Percentiles rank a stretch among this genome's conserved stretches.
These are phyloP conservation scores for Hemithea aestivaria DNA, from an alignment of 2,888 invertebrate genomes.

Conservation along the genomic window DNA sequence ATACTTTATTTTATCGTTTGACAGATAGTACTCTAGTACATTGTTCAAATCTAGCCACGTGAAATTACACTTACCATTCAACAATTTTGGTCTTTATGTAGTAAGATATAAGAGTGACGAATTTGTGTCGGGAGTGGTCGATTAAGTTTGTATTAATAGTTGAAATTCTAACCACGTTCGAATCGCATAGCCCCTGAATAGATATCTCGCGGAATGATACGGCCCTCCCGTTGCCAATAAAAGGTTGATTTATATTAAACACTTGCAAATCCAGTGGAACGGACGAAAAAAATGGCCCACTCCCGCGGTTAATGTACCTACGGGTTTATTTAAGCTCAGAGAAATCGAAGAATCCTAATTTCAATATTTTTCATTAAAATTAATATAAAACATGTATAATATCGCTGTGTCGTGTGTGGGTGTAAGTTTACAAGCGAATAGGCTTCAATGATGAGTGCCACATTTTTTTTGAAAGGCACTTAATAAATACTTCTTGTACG, in stretches of 20 bases:
- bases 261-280: slow-evolving; percentile 46
- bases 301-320: slow-evolving; percentile 1
- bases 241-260: slow-evolving; percentile 64
- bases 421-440: too few species aligned
- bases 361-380: too few species aligned
- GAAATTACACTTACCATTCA: slow-evolving; percentile 9
- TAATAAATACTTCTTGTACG: too few species aligned
- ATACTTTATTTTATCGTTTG: slow-evolving; percentile 60
- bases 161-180: slow-evolving; percentile 57
- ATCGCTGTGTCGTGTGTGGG: too few species aligned
- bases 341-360: too few species aligned
- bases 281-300: slow-evolving; percentile 26
- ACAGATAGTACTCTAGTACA: slow-evolving; percentile 60
- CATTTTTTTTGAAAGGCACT: too few species aligned
- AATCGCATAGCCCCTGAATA: slow-evolving; percentile 67
- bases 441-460: too few species aligned
- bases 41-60: slow-evolving; percentile 37
- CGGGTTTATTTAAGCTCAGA: too few species aligned
- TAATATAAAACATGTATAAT: too few species aligned
- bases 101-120: not conserved
- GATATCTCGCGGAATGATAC: slow-evolving; percentile 72
- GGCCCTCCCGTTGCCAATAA: slow-evolving; percentile 69
- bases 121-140: slow-evolving; percentile 13
- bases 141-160: slow-evolving; percentile 24
- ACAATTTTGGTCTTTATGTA: slow-evolving; percentile 5